Evolutionary conservation across 2,113 vertebrate species (phyloP).

Genomic region (Nothocercus nigrocapillus): DNA sequence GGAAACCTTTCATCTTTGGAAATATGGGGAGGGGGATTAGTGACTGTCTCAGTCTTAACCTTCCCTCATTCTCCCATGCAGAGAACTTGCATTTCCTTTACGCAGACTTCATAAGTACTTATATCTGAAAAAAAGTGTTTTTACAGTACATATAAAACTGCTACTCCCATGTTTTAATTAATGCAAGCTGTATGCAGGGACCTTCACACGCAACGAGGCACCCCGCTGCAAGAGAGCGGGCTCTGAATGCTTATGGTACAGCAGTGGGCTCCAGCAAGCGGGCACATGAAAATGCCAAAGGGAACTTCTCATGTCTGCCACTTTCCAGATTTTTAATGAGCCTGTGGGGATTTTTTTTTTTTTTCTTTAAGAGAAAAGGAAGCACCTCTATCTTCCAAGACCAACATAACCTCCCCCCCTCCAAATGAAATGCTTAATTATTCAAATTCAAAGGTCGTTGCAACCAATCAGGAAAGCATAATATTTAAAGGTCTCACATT

Average conservation of each 20-base stretch:
- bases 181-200: conserved; percentile 38
- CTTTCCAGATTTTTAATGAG: neutral
- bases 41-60: conserved; percentile 8
- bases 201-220: conserved; percentile 7
- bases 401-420: neutral
- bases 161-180: conserved; percentile 47
- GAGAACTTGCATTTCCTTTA: neutral
- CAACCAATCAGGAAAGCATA: neutral
- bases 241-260: neutral
- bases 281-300: neutral
- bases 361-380: neutral
- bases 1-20: neutral
- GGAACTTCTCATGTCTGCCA: neutral
- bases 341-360: neutral
- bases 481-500: neutral
- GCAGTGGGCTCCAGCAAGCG: neutral
- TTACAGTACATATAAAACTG: neutral
- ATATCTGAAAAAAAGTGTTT: neutral
- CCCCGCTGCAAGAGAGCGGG: neutral
- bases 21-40: neutral
- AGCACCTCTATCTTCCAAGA: neutral
- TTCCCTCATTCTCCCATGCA: conserved; percentile 45
- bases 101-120: conserved; percentile 28
- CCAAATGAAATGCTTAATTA: neutral
- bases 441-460: neutral